Conservation (phyloP, 2,888 invertebrate genomes). For the Junonia oenone region DNA sequence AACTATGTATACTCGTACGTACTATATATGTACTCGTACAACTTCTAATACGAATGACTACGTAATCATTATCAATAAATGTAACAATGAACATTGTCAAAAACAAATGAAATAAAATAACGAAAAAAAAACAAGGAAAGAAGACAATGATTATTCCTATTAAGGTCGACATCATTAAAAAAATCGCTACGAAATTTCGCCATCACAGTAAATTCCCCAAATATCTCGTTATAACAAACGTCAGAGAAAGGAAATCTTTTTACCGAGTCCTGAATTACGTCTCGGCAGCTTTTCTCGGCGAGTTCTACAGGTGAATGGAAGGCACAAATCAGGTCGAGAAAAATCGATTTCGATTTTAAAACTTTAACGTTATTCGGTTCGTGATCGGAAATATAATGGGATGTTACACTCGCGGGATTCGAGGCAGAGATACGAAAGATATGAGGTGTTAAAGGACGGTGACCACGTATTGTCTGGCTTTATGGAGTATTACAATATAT, state of each 20-base stretch:
- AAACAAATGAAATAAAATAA: background rate
- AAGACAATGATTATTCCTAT: constrained; percentile 5
- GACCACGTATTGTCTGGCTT: background rate
- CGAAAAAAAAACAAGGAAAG: constrained; percentile 4
- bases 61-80: too few species aligned
- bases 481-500: background rate
- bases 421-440: constrained; percentile 1
- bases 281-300: constrained; percentile 23
- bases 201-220: constrained; percentile 18
- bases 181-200: constrained; percentile 7
- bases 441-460: background rate
- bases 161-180: constrained; percentile 12
- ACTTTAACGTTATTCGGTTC: constrained; percentile 37
- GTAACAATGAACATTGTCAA: background rate
- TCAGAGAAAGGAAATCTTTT: constrained; percentile 25
- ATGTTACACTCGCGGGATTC: constrained; percentile 22
- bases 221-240: constrained; percentile 29
- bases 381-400: constrained; percentile 35
- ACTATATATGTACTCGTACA: too few species aligned
- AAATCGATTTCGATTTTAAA: constrained; percentile 48
- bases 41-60: too few species aligned
- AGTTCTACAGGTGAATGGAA: constrained; percentile 38
- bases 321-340: constrained; percentile 47
- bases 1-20: too few species aligned
- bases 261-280: constrained; percentile 27